These are phyloP conservation scores for Crocodylus rhombifer DNA, from an alignment of 2,797 vertebrate genomes.

Conservation along the genomic window DNA sequence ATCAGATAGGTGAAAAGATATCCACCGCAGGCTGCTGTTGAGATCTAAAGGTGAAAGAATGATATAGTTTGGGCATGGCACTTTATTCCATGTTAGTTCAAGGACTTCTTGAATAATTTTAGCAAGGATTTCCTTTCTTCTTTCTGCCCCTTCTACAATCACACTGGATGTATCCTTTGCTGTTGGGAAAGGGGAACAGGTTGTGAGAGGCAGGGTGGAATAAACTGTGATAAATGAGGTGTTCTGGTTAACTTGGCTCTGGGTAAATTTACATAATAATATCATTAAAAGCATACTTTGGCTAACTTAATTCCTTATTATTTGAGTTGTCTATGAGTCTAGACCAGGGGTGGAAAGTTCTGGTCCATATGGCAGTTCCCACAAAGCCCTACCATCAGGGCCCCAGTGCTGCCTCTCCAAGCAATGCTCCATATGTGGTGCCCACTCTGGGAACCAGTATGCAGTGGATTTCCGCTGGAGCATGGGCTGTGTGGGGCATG, in stretches of 20 bases:
- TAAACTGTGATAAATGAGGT: neutral
- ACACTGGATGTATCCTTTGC: neutral
- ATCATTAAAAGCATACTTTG: neutral
- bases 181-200: neutral
- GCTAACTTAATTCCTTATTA: neutral
- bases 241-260: neutral
- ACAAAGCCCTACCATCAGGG: no score
- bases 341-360: no score
- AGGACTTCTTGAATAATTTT: neutral
- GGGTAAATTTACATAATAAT: no score
- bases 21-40: neutral
- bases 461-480: no score
- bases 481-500: no score
- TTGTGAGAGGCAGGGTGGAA: neutral
- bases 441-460: no score
- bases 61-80: fast-evolving
- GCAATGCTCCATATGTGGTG: no score
- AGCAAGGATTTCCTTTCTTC: neutral
- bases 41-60: neutral
- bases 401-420: no score
- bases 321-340: neutral
- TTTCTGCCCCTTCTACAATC: neutral
- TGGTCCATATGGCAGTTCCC: no score
- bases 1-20: neutral
- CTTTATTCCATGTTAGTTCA: neutral